Conservation (phyloP, 2,888 invertebrate genomes). For the Tetrapedia diversipes region DNA sequence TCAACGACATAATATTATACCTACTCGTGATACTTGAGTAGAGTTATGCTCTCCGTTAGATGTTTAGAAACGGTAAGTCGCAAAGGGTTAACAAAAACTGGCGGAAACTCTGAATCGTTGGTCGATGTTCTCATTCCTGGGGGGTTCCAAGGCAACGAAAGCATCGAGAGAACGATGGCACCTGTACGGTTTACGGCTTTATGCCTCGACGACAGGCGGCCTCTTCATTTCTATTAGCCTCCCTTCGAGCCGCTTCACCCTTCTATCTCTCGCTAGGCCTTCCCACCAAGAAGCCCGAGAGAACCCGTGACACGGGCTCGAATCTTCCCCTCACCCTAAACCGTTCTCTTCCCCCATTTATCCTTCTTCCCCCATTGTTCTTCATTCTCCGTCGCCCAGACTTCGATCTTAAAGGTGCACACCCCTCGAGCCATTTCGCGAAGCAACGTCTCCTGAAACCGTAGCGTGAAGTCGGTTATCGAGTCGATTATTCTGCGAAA, state of each 20-base stretch:
- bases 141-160: constrained; percentile 24
- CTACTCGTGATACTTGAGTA: too few relatives aligned
- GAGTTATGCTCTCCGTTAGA: too few relatives aligned
- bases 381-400: constrained; percentile 64
- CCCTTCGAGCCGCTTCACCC: constrained; percentile 65
- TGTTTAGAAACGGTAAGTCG: too few relatives aligned
- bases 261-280: constrained; percentile 54
- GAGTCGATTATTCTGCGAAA: constrained; percentile 49
- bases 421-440: constrained; percentile 50
- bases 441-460: constrained; percentile 34
- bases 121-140: not conserved
- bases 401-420: constrained; percentile 74
- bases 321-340: constrained; percentile 57
- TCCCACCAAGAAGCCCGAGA: constrained; percentile 59
- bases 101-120: not conserved
- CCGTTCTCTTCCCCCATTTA: constrained; percentile 52
- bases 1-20: too few relatives aligned
- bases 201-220: constrained; percentile 73
- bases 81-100: not conserved
- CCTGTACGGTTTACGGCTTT: constrained; percentile 67
- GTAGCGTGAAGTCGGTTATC: too few relatives aligned
- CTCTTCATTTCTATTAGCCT: constrained; percentile 79
- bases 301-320: constrained; percentile 59
- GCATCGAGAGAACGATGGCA: constrained; percentile 44
- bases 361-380: constrained; percentile 73